These are phyloP conservation scores for Mycetomoellerius zeteki DNA, from an alignment of 1,140 invertebrate species.

Conservation along the genomic window DNA sequence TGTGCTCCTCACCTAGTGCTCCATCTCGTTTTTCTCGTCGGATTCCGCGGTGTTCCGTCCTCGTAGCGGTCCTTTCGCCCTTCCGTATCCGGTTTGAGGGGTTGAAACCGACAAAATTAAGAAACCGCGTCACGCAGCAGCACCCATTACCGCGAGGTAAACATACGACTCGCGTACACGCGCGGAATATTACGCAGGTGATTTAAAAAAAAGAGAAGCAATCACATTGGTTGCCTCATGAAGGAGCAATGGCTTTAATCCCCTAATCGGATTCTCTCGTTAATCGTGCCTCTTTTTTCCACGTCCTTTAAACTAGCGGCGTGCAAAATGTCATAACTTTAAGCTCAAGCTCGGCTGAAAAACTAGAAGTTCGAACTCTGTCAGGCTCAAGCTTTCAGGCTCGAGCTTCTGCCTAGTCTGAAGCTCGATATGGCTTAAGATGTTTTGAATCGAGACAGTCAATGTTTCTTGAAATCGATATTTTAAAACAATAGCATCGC, in stretches of 20 bases:
- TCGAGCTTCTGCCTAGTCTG: no score
- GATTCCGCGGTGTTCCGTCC: slow-evolving; percentile 56
- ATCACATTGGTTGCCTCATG: slow-evolving; percentile 44
- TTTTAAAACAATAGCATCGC: no score
- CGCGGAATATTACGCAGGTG: slow-evolving; percentile 72
- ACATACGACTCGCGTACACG: slow-evolving; percentile 79
- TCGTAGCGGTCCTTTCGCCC: slow-evolving; percentile 37
- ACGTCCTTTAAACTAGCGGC: slow-evolving; percentile 18
- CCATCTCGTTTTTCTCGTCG: slow-evolving; percentile 56
- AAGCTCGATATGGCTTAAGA: no score
- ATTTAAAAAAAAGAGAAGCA: slow-evolving; percentile 52
- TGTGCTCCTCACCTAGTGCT: background rate
- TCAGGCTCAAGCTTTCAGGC: no score
- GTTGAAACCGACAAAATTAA: slow-evolving; percentile 75
- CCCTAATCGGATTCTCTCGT: slow-evolving; percentile 67
- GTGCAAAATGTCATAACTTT: no score
- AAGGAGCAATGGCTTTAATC: slow-evolving; percentile 66
- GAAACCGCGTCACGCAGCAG: slow-evolving; percentile 76
- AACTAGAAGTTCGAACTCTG: no score
- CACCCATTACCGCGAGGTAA: slow-evolving; percentile 78
- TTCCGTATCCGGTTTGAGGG: slow-evolving; percentile 13
- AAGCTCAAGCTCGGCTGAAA: no score
- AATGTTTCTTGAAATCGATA: no score
- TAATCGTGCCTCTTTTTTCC: slow-evolving; percentile 69
- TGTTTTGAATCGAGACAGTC: no score